A percentile compares a stretch with the other conserved stretches of the same genome.
These are phyloP conservation scores for Pemphigus obesinymphae DNA, from an alignment of 1,140 invertebrate species.

Conservation along the genomic window DNA sequence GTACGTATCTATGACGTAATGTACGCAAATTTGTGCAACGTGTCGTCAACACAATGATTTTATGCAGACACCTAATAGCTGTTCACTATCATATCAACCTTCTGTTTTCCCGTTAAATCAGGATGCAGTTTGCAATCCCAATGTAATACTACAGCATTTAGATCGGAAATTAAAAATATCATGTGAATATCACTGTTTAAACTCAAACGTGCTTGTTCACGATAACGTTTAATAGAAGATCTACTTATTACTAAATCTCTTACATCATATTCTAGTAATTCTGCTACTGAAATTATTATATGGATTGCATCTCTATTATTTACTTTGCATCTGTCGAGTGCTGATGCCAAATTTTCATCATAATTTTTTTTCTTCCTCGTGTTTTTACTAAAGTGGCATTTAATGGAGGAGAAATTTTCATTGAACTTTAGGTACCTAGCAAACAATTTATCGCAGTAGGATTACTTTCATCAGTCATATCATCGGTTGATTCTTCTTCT, in stretches of 20 bases:
- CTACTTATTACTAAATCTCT: slow-evolving; percentile 42
- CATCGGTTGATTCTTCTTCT: background rate
- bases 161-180: no score
- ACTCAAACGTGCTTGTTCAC: slow-evolving; percentile 39
- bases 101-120: no score
- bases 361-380: slow-evolving; percentile 29
- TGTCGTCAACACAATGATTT: no score
- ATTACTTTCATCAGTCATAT: background rate
- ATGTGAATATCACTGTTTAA: background rate
- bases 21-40: no score
- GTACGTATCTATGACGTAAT: no score
- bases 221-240: slow-evolving; percentile 43
- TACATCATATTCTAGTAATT: slow-evolving; percentile 40
- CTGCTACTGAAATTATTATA: slow-evolving; percentile 42
- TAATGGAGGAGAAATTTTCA: background rate
- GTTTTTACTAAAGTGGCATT: background rate
- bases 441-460: background rate
- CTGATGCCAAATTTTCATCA: slow-evolving; percentile 43
- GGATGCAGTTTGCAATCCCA: no score
- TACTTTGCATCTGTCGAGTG: slow-evolving; percentile 44
- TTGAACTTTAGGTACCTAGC: background rate
- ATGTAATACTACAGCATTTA: no score
- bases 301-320: slow-evolving; percentile 44
- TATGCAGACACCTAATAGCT: no score
- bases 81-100: no score